Evolutionary conservation across 1,140 invertebrate species (phyloP).

Genomic region (Heliconius hewitsoni): DNA sequence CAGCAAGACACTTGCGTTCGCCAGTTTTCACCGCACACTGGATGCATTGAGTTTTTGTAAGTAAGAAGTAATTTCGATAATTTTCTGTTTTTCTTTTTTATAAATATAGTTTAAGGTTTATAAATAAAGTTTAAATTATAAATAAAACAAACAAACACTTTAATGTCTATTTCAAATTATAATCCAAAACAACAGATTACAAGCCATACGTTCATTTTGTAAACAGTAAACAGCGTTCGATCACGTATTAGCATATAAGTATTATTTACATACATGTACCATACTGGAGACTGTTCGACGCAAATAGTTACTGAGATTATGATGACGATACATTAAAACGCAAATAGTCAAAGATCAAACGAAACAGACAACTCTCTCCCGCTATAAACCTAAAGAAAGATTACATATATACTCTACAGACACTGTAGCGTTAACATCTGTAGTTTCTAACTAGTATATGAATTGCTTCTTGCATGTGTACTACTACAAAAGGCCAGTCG

Average conservation of each 20-base stretch:
- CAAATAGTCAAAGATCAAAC: constrained; percentile 15
- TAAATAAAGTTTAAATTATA: too few relatives aligned
- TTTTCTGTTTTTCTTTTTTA: too few relatives aligned
- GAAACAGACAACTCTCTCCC: constrained; percentile 11
- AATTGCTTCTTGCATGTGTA: background rate
- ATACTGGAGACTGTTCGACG: background rate
- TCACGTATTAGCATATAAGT: background rate
- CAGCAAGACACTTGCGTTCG: too few relatives aligned
- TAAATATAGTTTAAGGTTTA: too few relatives aligned
- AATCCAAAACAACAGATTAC: background rate
- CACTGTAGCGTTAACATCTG: background rate
- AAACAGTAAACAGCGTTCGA: background rate
- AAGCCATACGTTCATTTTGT: background rate
- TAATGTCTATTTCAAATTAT: background rate
- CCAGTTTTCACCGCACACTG: too few relatives aligned
- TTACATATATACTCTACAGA: background rate
- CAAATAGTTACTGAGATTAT: constrained; percentile 13
- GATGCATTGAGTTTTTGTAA: too few relatives aligned
- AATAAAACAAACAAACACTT: too few relatives aligned
- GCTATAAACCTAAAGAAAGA: constrained; percentile 16
- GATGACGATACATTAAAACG: constrained; percentile 4
- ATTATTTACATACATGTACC: constrained; percentile 12
- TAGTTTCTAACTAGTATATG: background rate
- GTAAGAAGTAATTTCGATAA: too few relatives aligned
- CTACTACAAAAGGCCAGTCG: too few relatives aligned